Base-by-base conservation (phyloP, 2,888 invertebrate genomes). In the Zaprionus obscuricornis region DNA sequence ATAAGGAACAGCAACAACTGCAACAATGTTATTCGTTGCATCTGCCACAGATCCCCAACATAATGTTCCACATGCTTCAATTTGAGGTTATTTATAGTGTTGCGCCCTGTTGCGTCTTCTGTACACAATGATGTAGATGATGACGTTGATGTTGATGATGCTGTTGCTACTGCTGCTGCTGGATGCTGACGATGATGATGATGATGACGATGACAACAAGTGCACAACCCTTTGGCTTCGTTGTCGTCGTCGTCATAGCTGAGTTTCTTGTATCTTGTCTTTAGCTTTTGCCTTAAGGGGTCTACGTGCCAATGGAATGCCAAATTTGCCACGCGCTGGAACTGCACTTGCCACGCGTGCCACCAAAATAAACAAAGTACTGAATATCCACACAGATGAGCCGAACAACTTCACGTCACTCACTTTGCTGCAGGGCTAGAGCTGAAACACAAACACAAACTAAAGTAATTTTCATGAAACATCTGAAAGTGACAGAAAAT, bases 171-270 rank as follows among this genome's bases (percentile, higher is more conserved):
- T 40, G 29, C 14, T 36, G 16, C 39, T 47, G 31, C 29, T 36
- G 46, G 14, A 7, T 24, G 39, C 22, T 36, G 26, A 55, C 26
- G 31, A 16, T 42, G 29, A 52, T 43, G 46, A 49, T 45, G 73
- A 59, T 54, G 63, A 57, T 60, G 57, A 77, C 72, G 79, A 79
- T 47, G 66, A 72, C 73, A 69, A 64, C 59, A 65, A 83, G 83
- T 78, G 70, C 76, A 81, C 82, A 78, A 84, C 78, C 71, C 82
- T 77, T 81, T 60, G 71, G 68, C 82, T 58, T 59, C 57, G 43
- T 39, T 57, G 42, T 26, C 58, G 54, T 60, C 58, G 60, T 63
- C 46, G 51, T 29, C 22, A 22, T 7, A 34, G 43, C 11, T 36
- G 17, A 40, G 46, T 34, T 13, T 40, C 59, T 60, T 57, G 58